A percentile compares a stretch with the other conserved stretches of the same genome.
Conservation (phyloP, 2,797 vertebrate species). For the Triplophysa bombifrons region DNA sequence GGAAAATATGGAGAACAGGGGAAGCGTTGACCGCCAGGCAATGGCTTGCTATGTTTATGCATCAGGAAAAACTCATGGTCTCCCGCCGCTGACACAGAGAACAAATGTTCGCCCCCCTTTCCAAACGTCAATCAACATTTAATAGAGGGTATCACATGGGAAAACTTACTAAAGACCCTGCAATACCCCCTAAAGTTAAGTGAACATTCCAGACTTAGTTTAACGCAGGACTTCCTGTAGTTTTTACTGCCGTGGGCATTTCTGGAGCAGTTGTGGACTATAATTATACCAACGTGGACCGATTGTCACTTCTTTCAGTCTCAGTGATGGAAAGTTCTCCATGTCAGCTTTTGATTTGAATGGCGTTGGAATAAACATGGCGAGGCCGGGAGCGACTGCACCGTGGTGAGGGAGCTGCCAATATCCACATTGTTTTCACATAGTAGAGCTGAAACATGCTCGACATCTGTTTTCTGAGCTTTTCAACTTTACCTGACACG, state of each 20-base stretch:
- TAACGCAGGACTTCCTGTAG: conserved; percentile 16
- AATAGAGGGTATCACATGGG: conserved; percentile 30
- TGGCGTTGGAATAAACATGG: conserved; percentile 16
- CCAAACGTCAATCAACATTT: conserved; percentile 35
- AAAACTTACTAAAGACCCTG: conserved; percentile 5
- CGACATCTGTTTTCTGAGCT: conserved; percentile 46
- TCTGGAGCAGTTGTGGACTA: conserved; percentile 2
- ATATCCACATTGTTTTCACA: conserved; percentile 25
- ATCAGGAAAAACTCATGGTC: conserved; percentile 24
- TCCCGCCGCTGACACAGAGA: not conserved
- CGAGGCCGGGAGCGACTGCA: conserved; percentile 16
- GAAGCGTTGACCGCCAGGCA: conserved; percentile 27
- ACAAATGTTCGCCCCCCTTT: conserved; percentile 26
- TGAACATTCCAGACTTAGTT: not conserved
- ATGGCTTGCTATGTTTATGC: conserved; percentile 42
- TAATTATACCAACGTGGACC: conserved; percentile 34
- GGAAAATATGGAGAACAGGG: conserved; percentile 41
- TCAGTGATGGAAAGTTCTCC: not conserved
- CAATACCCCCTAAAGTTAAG: conserved; percentile 5
- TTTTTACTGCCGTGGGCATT: conserved; percentile 30
- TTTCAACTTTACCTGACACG: conserved; percentile 28
- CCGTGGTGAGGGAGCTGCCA: conserved; percentile 5
- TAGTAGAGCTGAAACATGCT: conserved; percentile 19
- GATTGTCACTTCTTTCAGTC: conserved; percentile 2
- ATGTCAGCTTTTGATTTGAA: conserved; percentile 22